These are phyloP conservation scores for Rhagophthalmus giganteus DNA, from an alignment of 2,888 invertebrate species.

Conservation along the genomic window DNA sequence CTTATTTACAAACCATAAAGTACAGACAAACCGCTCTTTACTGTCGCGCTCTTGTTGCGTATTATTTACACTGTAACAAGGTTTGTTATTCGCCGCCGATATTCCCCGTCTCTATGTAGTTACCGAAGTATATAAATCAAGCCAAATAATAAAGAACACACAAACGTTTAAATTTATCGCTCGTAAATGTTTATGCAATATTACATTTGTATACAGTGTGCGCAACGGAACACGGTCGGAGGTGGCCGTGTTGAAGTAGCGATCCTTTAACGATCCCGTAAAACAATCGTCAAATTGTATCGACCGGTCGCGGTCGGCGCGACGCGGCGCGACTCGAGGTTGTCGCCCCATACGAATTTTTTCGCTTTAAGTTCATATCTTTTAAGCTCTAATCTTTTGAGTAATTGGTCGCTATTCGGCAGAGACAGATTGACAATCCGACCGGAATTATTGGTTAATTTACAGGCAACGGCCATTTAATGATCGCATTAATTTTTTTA, in stretches of 20 bases:
- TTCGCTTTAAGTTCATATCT: conserved; percentile 3
- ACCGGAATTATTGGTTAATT: conserved; percentile 15
- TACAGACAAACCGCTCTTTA: conserved; percentile 35
- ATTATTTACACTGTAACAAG: conserved; percentile 32
- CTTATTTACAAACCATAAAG: conserved; percentile 36
- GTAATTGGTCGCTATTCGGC: conserved; percentile 9
- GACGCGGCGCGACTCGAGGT: too few relatives aligned
- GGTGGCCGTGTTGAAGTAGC: background rate
- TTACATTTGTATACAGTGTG: conserved; percentile 35
- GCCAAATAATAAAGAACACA: conserved; percentile 37
- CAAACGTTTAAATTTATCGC: conserved; percentile 42
- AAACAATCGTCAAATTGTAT: conserved; percentile 7
- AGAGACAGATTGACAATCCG: conserved; percentile 12
- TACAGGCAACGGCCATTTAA: conserved; percentile 18
- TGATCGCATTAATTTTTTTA: conserved; percentile 11
- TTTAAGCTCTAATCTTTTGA: conserved; percentile 6
- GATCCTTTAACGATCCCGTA: background rate
- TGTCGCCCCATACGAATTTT: conserved; percentile 6
- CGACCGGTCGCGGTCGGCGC: too few relatives aligned
- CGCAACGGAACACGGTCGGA: conserved; percentile 19
- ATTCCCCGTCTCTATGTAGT: conserved; percentile 30
- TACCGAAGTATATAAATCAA: conserved; percentile 35
- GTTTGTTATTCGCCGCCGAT: conserved; percentile 31
- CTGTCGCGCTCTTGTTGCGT: conserved; percentile 30
- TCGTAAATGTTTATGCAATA: conserved; percentile 42